Base-by-base conservation (phyloP, 2,888 invertebrate species). In the Pyrgus malvae region DNA sequence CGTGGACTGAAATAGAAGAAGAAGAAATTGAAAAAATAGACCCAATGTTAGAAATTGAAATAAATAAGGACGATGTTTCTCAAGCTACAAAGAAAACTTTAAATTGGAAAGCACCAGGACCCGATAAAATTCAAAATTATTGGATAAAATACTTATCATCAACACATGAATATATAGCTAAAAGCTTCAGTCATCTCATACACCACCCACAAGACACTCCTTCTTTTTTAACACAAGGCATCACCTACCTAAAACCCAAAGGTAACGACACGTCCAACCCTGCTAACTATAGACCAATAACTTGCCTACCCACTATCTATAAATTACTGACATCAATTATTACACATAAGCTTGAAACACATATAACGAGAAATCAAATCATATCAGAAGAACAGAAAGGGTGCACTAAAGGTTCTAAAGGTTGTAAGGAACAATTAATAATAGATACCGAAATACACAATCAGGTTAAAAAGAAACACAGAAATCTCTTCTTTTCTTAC, bases 201-300 rank as follows among this genome's bases (percentile, higher is more conserved):
- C 8, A 35, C 1, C 14, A 49, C 7, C 48, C 40, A 12, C 37
- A 49, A 4, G 37, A 35, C 2, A 42, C 35, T 1, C 55, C 55
- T 7, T 8, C 16, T 11, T 55, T 55, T 29, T 8, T 55, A 8
- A 55, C 55, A 6, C 46, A 35, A 33, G 55, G 55, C 1, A 35
- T 55, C 6, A 55, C 55, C 1, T 55, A 55, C 11, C 8, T 55
- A 17, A 48, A 48, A 11, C 48, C 48, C 3, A 55, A 55, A 35
- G 48, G 41, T 35, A 7, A 16, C 11, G 35, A 56, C n/a, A 48
- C 48, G 0, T 14, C n/a, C 3, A 60, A 66, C n/a, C 66, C 66
- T 8, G 31, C 62, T 1, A 61, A 67, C 56, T 68, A 66, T 17
- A 41, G 64, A 45, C 66, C 64, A n/a, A 38, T 64, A 11, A 66